Conservation (phyloP, 1,140 invertebrate species). For the Eupristina koningsbergeri region DNA sequence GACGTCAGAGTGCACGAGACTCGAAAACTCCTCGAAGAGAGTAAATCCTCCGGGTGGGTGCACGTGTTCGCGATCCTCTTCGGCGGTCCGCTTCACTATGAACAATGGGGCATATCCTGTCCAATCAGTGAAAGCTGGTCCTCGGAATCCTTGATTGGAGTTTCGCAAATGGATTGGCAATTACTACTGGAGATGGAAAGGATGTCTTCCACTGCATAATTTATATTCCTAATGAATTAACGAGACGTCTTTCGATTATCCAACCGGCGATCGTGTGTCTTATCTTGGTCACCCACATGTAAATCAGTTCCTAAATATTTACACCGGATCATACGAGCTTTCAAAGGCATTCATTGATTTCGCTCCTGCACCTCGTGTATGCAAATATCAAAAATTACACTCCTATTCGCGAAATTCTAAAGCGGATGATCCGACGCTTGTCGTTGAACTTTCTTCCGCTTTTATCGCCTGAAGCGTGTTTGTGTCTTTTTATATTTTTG, state of each 20-base stretch:
- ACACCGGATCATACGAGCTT: background rate
- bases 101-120: conserved; percentile 29
- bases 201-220: conserved; percentile 22
- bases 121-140: conserved; percentile 6
- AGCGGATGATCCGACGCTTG: background rate
- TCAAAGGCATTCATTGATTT: background rate
- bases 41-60: background rate
- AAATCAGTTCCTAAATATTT: conserved; percentile 46
- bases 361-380: background rate
- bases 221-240: conserved; percentile 18
- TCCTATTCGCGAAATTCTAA: background rate
- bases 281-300: background rate
- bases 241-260: background rate
- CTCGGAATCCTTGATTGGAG: conserved; percentile 12
- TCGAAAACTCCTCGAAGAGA: background rate
- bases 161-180: background rate
- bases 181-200: background rate
- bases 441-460: background rate
- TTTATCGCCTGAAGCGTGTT: background rate
- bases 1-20: no score
- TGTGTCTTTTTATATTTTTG: no score
- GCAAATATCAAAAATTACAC: background rate
- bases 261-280: background rate
- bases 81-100: background rate
- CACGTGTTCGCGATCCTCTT: background rate